Conservation (phyloP, 2,113 vertebrate species). For the Vireo altiloquus region DNA sequence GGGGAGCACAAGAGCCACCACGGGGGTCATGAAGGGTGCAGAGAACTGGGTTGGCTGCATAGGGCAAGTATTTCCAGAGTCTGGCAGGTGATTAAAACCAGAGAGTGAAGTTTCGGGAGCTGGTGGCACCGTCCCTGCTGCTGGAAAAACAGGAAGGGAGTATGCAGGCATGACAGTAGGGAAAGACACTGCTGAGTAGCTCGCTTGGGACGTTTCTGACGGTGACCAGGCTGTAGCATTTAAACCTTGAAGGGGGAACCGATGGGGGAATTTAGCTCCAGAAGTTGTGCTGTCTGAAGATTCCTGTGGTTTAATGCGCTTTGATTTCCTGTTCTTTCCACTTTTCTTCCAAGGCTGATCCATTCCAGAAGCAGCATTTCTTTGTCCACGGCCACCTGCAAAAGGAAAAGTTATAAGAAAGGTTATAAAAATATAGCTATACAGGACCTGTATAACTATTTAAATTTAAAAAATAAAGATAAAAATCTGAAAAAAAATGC, state of each 20-base stretch:
- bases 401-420: not conserved
- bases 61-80: constrained; percentile 64
- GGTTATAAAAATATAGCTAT: not conserved
- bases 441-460: not conserved
- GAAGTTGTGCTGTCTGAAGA: constrained; percentile 85
- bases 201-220: constrained; percentile 82
- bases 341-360: constrained; percentile 72
- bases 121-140: constrained; percentile 49
- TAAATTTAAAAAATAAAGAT: not conserved
- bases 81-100: constrained; percentile 68
- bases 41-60: constrained; percentile 69
- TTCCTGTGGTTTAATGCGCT: constrained; percentile 80
- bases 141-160: constrained; percentile 78
- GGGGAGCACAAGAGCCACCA: constrained; percentile 86
- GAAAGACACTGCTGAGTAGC: constrained; percentile 80
- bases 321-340: constrained; percentile 83
- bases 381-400: constrained; percentile 54
- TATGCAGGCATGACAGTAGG: constrained; percentile 80
- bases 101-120: constrained; percentile 60
- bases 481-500: not conserved
- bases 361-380: constrained; percentile 29
- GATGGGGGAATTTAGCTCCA: constrained; percentile 72
- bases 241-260: constrained; percentile 80
- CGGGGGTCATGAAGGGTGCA: constrained; percentile 79
- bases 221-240: constrained; percentile 88